phyloP scores from a whole-genome alignment of 2,113 vertebrate species.

The Trichechus manatus region DNA sequence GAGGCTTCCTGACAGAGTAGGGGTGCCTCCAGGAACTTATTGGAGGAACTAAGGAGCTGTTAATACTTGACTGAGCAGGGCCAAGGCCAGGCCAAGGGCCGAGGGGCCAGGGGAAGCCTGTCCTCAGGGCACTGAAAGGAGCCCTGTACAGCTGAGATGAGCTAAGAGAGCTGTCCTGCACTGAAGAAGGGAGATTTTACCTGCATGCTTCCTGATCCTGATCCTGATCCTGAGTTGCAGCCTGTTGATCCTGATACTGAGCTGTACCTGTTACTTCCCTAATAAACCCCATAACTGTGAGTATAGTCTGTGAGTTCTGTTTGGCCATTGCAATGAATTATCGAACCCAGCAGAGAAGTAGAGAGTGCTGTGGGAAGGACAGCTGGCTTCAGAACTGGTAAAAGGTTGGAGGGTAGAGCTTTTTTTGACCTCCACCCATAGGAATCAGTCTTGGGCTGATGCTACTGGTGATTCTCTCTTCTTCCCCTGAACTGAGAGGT shows the following conservation, averaged over 20 bases:
- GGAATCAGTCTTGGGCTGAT: neutral
- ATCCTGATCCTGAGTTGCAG: neutral
- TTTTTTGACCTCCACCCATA: neutral
- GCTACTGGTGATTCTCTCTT: neutral
- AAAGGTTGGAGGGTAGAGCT: neutral
- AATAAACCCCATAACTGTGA: neutral
- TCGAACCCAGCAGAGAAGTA: neutral
- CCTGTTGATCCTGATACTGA: neutral
- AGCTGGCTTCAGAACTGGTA: neutral
- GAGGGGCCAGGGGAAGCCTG: neutral
- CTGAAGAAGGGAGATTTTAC: neutral
- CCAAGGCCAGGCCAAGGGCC: neutral
- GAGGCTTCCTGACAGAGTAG: neutral
- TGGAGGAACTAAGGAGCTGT: neutral
- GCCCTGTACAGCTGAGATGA: neutral
- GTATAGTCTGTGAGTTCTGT: neutral
- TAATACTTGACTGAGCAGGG: neutral
- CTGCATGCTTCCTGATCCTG: neutral
- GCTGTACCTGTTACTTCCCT: neutral
- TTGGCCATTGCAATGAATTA: neutral
- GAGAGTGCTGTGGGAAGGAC: neutral
- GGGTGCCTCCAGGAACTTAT: neutral
- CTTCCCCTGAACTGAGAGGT: neutral
- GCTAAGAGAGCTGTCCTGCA: neutral
- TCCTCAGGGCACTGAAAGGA: neutral